Conservation (phyloP, 1,140 invertebrate species). For the Bradysia coprophila region DNA sequence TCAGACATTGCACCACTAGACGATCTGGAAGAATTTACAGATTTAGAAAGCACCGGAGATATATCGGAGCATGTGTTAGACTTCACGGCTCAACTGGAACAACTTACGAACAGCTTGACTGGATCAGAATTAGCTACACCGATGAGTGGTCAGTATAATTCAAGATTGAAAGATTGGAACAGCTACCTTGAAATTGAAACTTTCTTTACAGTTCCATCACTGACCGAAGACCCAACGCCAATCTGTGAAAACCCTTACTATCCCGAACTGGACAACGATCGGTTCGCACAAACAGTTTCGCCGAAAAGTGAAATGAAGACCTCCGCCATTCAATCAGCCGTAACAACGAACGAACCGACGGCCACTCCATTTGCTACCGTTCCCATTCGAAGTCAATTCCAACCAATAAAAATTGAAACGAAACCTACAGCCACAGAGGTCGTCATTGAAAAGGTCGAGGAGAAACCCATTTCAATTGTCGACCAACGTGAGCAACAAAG, state of each 20-base stretch:
- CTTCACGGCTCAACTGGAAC: constrained; percentile 68
- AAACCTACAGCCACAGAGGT: neutral
- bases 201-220: constrained; percentile 19
- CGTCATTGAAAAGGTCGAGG: neutral
- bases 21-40: constrained; percentile 54
- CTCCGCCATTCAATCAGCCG: neutral
- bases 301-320: neutral
- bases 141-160: constrained; percentile 37
- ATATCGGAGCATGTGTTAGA: constrained; percentile 50
- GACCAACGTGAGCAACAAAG: neutral
- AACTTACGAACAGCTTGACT: constrained; percentile 59
- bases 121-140: constrained; percentile 24
- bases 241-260: constrained; percentile 21
- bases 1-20: constrained; percentile 75
- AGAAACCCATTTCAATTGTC: neutral
- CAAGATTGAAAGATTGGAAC: neutral
- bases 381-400: neutral
- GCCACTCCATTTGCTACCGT: constrained; percentile 7
- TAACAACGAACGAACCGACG: constrained; percentile 9
- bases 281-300: constrained; percentile 2
- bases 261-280: constrained; percentile 20
- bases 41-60: constrained; percentile 21
- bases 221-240: constrained; percentile 24
- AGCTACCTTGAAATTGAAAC: no score
- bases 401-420: neutral